A percentile compares a stretch with the other conserved stretches of the same genome.
These are phyloP conservation scores for Enoplosus armatus DNA, from an alignment of 2,797 vertebrate species.

Conservation along the genomic window DNA sequence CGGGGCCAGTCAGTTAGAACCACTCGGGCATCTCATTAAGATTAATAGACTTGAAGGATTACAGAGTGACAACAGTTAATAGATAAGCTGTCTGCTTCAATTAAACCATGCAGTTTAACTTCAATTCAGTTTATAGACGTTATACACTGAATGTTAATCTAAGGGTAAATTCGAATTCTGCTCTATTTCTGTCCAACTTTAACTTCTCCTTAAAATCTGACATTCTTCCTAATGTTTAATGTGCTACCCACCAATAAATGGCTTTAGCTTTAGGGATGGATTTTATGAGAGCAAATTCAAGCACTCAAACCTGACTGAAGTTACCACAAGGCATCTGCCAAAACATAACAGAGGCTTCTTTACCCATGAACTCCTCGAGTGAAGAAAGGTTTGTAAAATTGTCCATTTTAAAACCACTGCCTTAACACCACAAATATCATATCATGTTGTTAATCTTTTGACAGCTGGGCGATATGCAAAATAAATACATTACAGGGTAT, in stretches of 20 bases:
- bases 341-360: neutral
- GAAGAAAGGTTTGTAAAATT: neutral
- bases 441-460: neutral
- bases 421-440: neutral
- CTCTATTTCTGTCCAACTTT: neutral
- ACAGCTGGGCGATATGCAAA: neutral
- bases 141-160: neutral
- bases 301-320: neutral
- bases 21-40: conserved; percentile 41
- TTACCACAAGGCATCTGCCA: neutral
- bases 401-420: neutral
- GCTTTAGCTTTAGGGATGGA: neutral
- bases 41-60: conserved; percentile 59
- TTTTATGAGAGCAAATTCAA: neutral
- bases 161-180: neutral
- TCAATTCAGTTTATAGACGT: neutral
- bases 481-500: neutral
- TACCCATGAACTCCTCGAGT: neutral
- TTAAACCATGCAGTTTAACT: neutral
- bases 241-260: neutral
- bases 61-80: conserved; percentile 25
- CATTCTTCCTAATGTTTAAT: neutral
- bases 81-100: conserved; percentile 20
- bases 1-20: conserved; percentile 26
- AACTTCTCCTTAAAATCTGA: neutral